Base-by-base conservation (phyloP, 2,888 invertebrate genomes). In the Horisme vitalbata region DNA sequence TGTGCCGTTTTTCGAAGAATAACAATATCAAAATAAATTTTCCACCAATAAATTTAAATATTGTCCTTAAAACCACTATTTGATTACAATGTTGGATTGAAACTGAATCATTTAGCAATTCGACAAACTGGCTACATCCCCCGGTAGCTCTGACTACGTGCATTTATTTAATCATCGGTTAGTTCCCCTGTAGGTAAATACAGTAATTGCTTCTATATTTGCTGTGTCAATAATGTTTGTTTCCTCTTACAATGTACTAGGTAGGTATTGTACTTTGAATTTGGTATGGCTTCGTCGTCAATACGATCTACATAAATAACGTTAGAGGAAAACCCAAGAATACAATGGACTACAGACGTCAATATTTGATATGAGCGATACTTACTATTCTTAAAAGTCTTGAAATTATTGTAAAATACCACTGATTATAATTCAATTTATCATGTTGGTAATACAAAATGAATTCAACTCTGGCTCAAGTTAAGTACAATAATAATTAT, bases 81-180 rank as follows among this genome's bases (percentile, higher is more conserved):
- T 21, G 20, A 31, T 31, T 23, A 21, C 26, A 11, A 13, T 21
- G 39, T 23, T 27, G 21, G 14, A 21, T 39, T 31, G 6, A 15
- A 35, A 49, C 38, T 49, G 39, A 49, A 31, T 44, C 35, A 39
- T 44, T 48, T 34, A 28, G 30, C 20, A 32, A 37, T 37, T 37
- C 18, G 4, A 24, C 33, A 37, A 30, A 41, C 18, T 13, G 12
- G 18, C 27, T 14, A 15, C 24, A 44, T 41, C 45, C 50, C 47
- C 24, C 23, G 20, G 8, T 20, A 15, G 48, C 35, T 23, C 23
- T 50, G 13, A 26, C 20, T 44, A 41, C 45, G 23, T 45, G 41
- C 33, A 43, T 46, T 56, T 52, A 56, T 59, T 51, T 39, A 59
- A 59, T 56, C 45, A 56, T 46, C 47, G 45, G 36, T 46, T 23